Percentiles rank a stretch among this genome's conserved stretches.
phyloP scores from a whole-genome alignment of 1,140 invertebrate genomes.

The Zaprionus tsacasi region DNA sequence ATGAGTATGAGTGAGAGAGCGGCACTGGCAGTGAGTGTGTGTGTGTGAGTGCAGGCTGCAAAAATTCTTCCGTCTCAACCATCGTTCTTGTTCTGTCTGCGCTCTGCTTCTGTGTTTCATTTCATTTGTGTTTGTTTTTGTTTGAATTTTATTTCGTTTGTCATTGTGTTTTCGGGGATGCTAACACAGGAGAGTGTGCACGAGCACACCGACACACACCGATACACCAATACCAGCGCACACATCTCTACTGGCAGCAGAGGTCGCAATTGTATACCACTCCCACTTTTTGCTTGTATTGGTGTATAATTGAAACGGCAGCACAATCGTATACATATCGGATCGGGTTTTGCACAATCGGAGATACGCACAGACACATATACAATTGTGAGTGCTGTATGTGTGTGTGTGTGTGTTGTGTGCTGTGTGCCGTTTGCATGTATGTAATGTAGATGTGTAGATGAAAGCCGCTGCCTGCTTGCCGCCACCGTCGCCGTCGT shows the following conservation, averaged over 20 bases:
- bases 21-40: background rate
- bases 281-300: conserved; percentile 70
- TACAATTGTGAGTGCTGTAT: conserved; percentile 8
- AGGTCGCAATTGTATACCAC: conserved; percentile 73
- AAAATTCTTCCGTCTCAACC: conserved; percentile 54
- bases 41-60: conserved; percentile 39
- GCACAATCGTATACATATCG: conserved; percentile 68
- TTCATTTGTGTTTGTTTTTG: conserved; percentile 70
- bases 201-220: conserved; percentile 14
- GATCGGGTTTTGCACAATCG: conserved; percentile 81
- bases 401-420: background rate
- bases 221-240: conserved; percentile 19
- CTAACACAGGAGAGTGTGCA: conserved; percentile 41
- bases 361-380: conserved; percentile 61
- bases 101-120: conserved; percentile 53
- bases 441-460: conserved; percentile 45
- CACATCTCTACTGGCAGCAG: conserved; percentile 21
- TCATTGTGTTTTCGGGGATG: conserved; percentile 83
- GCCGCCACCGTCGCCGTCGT: conserved; percentile 30
- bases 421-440: conserved; percentile 13
- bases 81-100: conserved; percentile 59
- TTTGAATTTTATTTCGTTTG: conserved; percentile 75
- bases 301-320: conserved; percentile 70
- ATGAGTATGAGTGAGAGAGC: conserved; percentile 48
- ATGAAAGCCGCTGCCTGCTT: conserved; percentile 34